Percentiles rank a stretch among this genome's conserved stretches.
phyloP scores from a whole-genome alignment of 2,113 vertebrate species.

The Labeo catla region DNA sequence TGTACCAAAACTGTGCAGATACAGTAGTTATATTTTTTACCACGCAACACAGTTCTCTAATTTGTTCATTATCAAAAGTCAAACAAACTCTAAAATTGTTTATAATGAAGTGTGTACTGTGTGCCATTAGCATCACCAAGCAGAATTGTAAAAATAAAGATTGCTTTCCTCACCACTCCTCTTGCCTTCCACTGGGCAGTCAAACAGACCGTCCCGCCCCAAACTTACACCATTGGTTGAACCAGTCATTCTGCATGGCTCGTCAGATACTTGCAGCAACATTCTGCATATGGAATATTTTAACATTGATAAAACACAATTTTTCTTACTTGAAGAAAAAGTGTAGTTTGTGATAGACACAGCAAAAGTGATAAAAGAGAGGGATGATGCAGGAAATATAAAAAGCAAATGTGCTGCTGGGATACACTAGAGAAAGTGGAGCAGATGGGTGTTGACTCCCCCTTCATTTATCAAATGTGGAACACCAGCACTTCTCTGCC shows the following conservation, averaged over 20 bases:
- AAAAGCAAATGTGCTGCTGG: background rate
- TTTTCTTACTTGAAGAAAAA: too few species aligned
- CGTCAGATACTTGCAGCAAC: background rate
- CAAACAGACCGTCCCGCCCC: background rate
- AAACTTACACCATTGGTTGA: background rate
- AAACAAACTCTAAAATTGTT: background rate
- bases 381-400: background rate
- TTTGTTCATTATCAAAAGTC: background rate
- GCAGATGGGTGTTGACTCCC: slow-evolving; percentile 50
- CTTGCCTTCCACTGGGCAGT: background rate
- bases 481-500: slow-evolving; percentile 33
- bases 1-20: too few species aligned
- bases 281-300: background rate
- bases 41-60: background rate
- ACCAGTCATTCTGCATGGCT: background rate
- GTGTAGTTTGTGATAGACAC: background rate
- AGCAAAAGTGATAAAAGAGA: background rate
- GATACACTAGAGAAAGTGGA: slow-evolving; percentile 8
- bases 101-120: too few species aligned
- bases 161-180: background rate
- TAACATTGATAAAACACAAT: background rate
- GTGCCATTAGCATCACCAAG: background rate
- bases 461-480: slow-evolving; percentile 55
- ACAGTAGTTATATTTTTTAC: too few species aligned
- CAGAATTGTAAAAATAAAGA: background rate